phyloP scores from a whole-genome alignment of 2,113 vertebrate species.

The Natator depressus region DNA sequence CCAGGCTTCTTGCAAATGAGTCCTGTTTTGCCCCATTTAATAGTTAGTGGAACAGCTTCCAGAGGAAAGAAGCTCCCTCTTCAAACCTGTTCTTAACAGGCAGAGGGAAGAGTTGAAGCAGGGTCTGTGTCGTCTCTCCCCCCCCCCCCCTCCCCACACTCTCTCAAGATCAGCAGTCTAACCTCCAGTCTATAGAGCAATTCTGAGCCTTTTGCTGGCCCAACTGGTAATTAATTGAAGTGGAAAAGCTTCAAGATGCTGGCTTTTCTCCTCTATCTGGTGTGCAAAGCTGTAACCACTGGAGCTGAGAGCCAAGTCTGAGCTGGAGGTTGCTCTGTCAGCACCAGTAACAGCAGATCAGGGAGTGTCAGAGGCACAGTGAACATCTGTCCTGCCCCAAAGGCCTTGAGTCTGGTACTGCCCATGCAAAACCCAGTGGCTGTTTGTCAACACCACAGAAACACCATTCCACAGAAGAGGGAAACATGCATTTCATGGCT shows the following conservation, averaged over 20 bases:
- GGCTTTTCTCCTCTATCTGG: fast-evolving
- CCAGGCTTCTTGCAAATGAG: neutral
- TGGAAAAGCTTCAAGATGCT: neutral
- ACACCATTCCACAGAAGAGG: neutral
- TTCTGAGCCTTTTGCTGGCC: neutral
- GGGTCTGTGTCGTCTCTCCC: neutral
- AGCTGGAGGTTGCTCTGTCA: neutral
- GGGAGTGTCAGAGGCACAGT: neutral
- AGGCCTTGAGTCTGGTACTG: neutral
- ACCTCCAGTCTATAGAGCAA: neutral
- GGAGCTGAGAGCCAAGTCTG: neutral
- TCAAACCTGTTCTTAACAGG: neutral
- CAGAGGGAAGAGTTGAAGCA: neutral
- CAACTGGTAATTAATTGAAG: neutral
- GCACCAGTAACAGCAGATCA: neutral
- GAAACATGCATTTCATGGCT: neutral
- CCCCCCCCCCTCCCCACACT: no score
- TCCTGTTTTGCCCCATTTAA: no score
- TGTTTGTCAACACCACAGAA: no score
- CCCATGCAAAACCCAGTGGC: neutral
- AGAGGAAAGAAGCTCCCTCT: neutral
- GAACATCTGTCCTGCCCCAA: neutral
- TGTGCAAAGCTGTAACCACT: neutral
- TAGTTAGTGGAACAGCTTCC: neutral
- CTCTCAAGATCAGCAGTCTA: neutral